Conservation (phyloP, 1,140 invertebrate species). For the Trachelipus rathkii region DNA sequence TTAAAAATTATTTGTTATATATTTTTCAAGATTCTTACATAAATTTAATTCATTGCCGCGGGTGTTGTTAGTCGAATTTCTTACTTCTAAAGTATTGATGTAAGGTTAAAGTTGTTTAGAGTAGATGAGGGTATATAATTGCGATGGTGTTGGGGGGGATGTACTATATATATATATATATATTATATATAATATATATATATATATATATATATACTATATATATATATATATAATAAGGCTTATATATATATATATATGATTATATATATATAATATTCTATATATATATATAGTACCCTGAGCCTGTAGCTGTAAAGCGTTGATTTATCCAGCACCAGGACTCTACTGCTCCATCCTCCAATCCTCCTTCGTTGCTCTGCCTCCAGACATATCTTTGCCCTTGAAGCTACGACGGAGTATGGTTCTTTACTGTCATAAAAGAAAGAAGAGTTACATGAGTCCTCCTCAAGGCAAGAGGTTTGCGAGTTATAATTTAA, state of each 20-base stretch:
- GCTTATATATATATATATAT: background rate
- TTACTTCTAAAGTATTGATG: too few species aligned
- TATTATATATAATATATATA: background rate
- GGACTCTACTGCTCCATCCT: background rate
- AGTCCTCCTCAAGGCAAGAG: too few species aligned
- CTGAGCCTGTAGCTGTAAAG: background rate
- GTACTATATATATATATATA: background rate
- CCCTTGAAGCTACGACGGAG: background rate
- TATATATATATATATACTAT: background rate
- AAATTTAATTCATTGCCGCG: too few species aligned
- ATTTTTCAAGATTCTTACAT: too few species aligned
- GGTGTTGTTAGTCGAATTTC: too few species aligned
- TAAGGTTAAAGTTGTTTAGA: too few species aligned
- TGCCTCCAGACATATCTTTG: background rate
- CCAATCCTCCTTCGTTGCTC: background rate
- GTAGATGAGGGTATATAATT: too few species aligned
- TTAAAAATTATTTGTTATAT: too few species aligned
- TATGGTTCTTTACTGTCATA: background rate
- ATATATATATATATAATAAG: background rate
- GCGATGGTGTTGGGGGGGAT: too few species aligned
- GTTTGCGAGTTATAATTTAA: too few species aligned
- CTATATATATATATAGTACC: constrained; percentile 1
- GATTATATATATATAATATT: background rate
- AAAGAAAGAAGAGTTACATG: background rate
- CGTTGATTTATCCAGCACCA: background rate